phyloP scores from a whole-genome alignment of 2,888 invertebrate genomes.

The Slavum lentiscoides region DNA sequence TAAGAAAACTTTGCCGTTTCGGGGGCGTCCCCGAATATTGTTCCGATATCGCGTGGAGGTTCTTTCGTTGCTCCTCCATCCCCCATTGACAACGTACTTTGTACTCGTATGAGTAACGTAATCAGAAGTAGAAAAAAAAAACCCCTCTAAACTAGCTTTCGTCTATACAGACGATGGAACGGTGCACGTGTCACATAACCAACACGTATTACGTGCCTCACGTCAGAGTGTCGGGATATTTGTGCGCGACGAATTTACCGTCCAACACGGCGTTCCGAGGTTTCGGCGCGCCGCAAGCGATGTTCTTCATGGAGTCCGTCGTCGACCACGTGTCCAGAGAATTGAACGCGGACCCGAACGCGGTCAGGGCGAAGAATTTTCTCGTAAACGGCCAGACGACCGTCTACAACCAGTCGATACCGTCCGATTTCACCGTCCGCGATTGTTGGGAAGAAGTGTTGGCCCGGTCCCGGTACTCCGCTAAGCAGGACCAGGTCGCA shows the following conservation, averaged over 20 bases:
- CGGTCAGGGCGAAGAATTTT: slow-evolving; percentile 73
- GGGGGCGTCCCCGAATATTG: too few relatives aligned
- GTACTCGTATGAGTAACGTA: too few relatives aligned
- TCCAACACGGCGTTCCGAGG: slow-evolving; percentile 94
- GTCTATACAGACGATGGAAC: slow-evolving; percentile 71
- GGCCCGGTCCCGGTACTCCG: slow-evolving; percentile 55
- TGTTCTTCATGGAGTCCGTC: slow-evolving; percentile 77
- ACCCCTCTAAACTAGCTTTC: neutral
- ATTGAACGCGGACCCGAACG: slow-evolving; percentile 68
- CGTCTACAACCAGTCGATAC: slow-evolving; percentile 75
- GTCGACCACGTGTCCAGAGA: slow-evolving; percentile 75
- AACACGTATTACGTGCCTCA: slow-evolving; percentile 82
- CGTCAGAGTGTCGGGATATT: slow-evolving; percentile 70
- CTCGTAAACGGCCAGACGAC: slow-evolving; percentile 78
- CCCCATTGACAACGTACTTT: too few relatives aligned
- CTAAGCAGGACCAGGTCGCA: slow-evolving; percentile 56
- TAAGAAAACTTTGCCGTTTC: too few relatives aligned
- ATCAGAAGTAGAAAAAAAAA: too few relatives aligned
- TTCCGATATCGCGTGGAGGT: too few relatives aligned
- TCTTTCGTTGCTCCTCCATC: too few relatives aligned
- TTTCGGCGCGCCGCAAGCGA: slow-evolving; percentile 89
- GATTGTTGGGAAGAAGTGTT: slow-evolving; percentile 82
- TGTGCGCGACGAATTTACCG: slow-evolving; percentile 86
- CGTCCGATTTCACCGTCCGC: slow-evolving; percentile 70
- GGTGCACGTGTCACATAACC: slow-evolving; percentile 81